These are phyloP conservation scores for Arctopsyche grandis DNA, from an alignment of 1,140 invertebrate species.

Conservation along the genomic window DNA sequence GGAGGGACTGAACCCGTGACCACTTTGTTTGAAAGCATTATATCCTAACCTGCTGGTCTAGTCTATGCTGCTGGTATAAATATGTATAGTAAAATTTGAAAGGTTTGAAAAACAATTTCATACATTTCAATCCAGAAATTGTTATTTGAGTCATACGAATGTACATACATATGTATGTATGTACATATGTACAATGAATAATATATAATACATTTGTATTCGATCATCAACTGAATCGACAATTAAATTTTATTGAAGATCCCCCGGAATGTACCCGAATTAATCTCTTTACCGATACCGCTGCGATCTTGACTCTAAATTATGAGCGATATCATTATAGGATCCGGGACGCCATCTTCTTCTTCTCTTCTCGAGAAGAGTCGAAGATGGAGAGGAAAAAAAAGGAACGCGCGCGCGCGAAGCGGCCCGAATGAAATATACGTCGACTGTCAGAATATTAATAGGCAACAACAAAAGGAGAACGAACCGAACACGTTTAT, in stretches of 20 bases:
- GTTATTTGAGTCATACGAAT: slow-evolving; percentile 14
- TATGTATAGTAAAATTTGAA: too few relatives aligned
- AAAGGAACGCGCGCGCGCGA: slow-evolving; percentile 41
- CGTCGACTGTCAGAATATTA: slow-evolving; percentile 55
- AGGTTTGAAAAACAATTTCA: too few relatives aligned
- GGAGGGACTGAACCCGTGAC: too few relatives aligned
- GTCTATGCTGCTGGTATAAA: too few relatives aligned
- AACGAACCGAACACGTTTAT: slow-evolving; percentile 48
- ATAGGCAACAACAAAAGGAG: slow-evolving; percentile 54
- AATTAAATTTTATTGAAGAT: slow-evolving; percentile 54
- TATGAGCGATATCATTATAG: slow-evolving; percentile 55
- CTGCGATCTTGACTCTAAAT: slow-evolving; percentile 54
- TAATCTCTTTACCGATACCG: slow-evolving; percentile 54
- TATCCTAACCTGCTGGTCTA: too few relatives aligned
- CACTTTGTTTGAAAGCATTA: too few relatives aligned
- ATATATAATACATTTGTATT: neutral
- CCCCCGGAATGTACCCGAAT: slow-evolving; percentile 52
- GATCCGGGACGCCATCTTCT: slow-evolving; percentile 46
- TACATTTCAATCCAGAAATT: too few relatives aligned
- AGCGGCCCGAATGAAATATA: slow-evolving; percentile 51
- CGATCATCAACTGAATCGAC: slow-evolving; percentile 41
- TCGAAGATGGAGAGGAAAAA: slow-evolving; percentile 13
- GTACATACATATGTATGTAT: neutral
- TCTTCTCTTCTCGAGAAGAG: slow-evolving; percentile 50
- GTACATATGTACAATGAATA: neutral